phyloP scores from a whole-genome alignment of 1,140 invertebrate species.

The Paraescarpia echinospica region DNA sequence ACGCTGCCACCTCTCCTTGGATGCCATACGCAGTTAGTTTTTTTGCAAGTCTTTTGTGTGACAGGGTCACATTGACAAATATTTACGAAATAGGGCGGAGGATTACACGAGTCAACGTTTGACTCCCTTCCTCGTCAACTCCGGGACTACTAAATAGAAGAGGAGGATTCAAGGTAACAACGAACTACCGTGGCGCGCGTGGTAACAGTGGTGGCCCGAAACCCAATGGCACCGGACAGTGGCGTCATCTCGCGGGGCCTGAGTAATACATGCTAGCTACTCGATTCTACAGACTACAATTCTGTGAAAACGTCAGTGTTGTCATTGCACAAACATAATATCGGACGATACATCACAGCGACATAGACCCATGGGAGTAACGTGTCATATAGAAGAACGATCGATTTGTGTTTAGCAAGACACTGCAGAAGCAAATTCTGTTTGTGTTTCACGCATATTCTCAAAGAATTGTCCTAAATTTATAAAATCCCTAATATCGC shows the following conservation, averaged over 20 bases:
- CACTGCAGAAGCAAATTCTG: neutral
- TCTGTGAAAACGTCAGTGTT: neutral
- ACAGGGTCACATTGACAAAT: no score
- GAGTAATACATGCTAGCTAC: neutral
- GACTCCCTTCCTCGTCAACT: no score
- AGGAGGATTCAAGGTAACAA: no score
- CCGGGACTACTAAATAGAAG: no score
- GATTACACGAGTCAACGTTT: no score
- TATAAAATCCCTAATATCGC: neutral
- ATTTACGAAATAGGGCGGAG: no score
- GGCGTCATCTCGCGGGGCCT: neutral
- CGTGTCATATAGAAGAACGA: neutral
- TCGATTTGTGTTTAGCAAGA: neutral
- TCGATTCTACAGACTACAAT: no score
- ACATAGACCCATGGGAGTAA: neutral
- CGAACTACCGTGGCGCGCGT: neutral
- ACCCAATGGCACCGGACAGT: neutral
- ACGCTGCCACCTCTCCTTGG: no score
- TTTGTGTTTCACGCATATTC: neutral
- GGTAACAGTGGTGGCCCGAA: neutral
- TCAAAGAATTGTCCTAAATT: neutral
- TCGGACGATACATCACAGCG: neutral
- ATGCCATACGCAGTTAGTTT: no score
- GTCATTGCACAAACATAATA: neutral
- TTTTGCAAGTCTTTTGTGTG: no score